Evolutionary conservation across 1,140 invertebrate genomes (phyloP), one percentile per base, ranked within the genome.

Genomic region (Drosophila pandora): DNA sequence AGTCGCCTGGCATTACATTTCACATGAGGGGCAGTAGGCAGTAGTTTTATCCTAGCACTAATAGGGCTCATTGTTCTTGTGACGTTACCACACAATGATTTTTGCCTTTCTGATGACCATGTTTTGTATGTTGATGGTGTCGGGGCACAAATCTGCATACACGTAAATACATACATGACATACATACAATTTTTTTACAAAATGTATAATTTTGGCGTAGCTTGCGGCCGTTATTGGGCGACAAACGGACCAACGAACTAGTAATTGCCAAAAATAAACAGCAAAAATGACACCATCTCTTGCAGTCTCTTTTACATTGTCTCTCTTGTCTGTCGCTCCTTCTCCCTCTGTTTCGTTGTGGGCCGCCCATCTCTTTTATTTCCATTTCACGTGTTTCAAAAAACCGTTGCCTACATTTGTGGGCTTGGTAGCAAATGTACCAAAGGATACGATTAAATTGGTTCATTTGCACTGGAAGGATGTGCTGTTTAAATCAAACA

Each of bases 241-340:
- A 76, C 41, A 71, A 23, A 43, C 32, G 45, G 60, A 76, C 70
- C 71, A 79, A 61, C 64, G 47, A 79, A 80, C 71, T 76, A 64
- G 58, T 80, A 76, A 69, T 69, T 61, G 67, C 65, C 71, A 64
- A 80, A 81, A 76, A 81, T 81, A 72, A 76, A 72, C 48, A 81
- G 72, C 47, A 59, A 63, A 55, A 77, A 65, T 63, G 55, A 60
- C 62, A 65, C 62, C 34, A 28, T 17, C 43, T 55, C 25, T 23
- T 17, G 5, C 17, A 17, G 5, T 17, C 30, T 34, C 50, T 34
- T 30, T 37, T 12, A 37, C 34, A 12, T 37, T 32, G 21, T 21
- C 50, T 10, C 30, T 34, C 10, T 22, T 8, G 30, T 3, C 17
- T 37, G 12, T 21, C 21, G 17, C 43, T 47, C 43, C 9, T 7